A percentile compares a stretch with the other conserved stretches of the same genome.
phyloP scores from a whole-genome alignment of 2,113 vertebrate species.

The Calidris pygmaea region DNA sequence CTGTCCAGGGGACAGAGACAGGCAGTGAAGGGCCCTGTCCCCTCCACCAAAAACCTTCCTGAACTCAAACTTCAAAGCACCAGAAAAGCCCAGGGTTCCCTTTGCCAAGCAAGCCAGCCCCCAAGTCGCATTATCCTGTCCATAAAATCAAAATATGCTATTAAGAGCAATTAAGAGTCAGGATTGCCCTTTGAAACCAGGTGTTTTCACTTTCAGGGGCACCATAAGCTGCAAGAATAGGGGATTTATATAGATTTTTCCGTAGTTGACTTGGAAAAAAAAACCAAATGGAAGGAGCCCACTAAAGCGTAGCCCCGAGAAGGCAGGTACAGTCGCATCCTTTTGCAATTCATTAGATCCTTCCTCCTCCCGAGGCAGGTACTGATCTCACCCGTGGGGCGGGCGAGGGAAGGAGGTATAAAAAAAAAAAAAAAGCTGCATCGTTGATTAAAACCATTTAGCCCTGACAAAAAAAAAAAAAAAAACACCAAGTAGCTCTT shows the following conservation, averaged over 20 bases:
- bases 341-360: slow-evolving; percentile 7
- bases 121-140: background rate
- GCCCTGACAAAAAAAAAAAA: background rate
- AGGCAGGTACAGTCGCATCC: background rate
- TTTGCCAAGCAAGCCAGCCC: background rate
- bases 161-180: slow-evolving; percentile 12
- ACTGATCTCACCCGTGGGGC: background rate
- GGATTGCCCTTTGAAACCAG: slow-evolving; percentile 49
- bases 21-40: fast-evolving
- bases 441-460: background rate
- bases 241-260: slow-evolving; percentile 63
- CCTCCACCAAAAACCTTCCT: background rate
- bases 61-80: background rate
- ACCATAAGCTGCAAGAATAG: background rate
- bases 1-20: background rate
- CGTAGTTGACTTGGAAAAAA: background rate
- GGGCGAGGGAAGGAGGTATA: background rate
- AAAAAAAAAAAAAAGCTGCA: background rate
- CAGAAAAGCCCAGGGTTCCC: background rate
- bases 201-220: slow-evolving; percentile 47
- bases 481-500: background rate
- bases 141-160: slow-evolving; percentile 29
- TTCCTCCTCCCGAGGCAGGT: background rate
- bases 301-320: background rate
- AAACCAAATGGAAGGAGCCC: background rate